Evolutionary conservation across 2,797 vertebrate genomes (phyloP).

Genomic region (Fundulus diaphanus): DNA sequence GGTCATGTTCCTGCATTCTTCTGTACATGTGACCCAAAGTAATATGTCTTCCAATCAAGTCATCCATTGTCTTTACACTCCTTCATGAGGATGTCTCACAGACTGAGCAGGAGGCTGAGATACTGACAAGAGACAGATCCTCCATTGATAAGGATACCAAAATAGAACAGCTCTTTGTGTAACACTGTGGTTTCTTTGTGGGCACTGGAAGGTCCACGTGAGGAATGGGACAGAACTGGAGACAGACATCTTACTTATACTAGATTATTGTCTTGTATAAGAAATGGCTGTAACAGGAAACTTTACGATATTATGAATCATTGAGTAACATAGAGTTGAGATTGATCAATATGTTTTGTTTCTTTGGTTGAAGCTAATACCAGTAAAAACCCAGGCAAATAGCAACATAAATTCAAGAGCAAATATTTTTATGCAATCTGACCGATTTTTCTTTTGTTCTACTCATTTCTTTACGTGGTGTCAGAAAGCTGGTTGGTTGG

Average conservation of each 20-base stretch:
- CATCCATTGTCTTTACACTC: conserved; percentile 67
- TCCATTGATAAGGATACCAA: conserved; percentile 70
- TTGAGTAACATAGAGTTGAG: background rate
- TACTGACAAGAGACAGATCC: conserved; percentile 66
- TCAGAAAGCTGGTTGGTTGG: background rate
- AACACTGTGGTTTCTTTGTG: conserved; percentile 68
- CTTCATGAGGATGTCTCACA: conserved; percentile 58
- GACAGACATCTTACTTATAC: conserved; percentile 37
- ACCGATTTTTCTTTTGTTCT: background rate
- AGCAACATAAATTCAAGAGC: background rate
- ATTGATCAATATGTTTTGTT: background rate
- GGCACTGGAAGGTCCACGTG: conserved; percentile 43
- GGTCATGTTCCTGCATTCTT: conserved; percentile 72
- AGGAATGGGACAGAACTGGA: conserved; percentile 41
- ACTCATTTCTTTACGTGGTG: background rate
- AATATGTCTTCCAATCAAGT: conserved; percentile 68
- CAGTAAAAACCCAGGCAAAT: background rate
- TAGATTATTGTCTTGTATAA: conserved; percentile 33
- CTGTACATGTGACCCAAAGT: conserved; percentile 73
- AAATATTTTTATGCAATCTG: background rate
- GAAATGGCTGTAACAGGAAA: conserved; percentile 27
- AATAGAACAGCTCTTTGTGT: conserved; percentile 63
- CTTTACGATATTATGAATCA: background rate
- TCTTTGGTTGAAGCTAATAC: background rate
- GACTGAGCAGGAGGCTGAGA: conserved; percentile 55